A percentile compares a stretch with the other conserved stretches of the same genome.
phyloP scores from a whole-genome alignment of 1,140 invertebrate genomes.

The Procambarus virginalis region DNA sequence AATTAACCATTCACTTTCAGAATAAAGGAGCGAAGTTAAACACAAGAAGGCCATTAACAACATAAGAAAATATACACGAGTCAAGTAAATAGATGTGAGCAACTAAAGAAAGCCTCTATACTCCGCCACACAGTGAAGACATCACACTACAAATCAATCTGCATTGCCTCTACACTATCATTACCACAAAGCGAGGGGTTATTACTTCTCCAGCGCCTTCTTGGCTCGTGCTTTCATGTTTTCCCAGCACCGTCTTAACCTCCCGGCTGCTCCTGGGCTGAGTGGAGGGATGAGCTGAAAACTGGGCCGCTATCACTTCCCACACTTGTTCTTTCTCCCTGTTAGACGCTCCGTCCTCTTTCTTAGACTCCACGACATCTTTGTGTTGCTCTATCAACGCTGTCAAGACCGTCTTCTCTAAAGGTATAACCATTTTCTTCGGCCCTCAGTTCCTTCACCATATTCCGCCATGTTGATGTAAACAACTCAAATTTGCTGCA shows the following conservation, averaged over 20 bases:
- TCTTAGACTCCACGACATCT: constrained; percentile 49
- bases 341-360: constrained; percentile 51
- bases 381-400: constrained; percentile 58
- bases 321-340: constrained; percentile 56
- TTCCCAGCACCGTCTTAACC: constrained; percentile 56
- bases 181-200: neutral
- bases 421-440: constrained; percentile 55
- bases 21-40: too few relatives aligned
- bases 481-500: constrained; percentile 21
- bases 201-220: constrained; percentile 52
- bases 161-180: neutral
- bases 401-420: constrained; percentile 60
- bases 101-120: too few relatives aligned
- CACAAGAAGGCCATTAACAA: too few relatives aligned
- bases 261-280: constrained; percentile 54
- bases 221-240: constrained; percentile 61
- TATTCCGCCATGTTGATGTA: constrained; percentile 61
- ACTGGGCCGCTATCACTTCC: constrained; percentile 61
- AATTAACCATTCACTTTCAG: too few relatives aligned
- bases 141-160: neutral
- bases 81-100: too few relatives aligned
- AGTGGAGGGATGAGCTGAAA: constrained; percentile 52
- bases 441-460: constrained; percentile 42
- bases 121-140: neutral
- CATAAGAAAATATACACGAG: too few relatives aligned